phyloP scores from a whole-genome alignment of 2,113 vertebrate species.

The Grammomys dolichurus region DNA sequence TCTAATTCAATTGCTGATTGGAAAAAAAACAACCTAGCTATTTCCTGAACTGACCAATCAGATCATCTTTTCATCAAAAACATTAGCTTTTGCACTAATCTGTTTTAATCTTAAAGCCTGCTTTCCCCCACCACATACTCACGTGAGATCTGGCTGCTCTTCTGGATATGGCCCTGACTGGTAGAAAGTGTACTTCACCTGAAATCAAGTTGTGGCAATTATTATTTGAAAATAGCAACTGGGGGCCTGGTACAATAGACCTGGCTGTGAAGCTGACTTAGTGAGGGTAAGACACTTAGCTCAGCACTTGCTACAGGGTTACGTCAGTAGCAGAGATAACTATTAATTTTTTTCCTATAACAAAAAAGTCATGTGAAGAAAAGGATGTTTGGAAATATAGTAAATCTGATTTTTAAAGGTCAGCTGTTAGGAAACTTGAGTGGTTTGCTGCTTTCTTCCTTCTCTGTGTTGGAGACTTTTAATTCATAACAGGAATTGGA shows the following conservation, averaged over 20 bases:
- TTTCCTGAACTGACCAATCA: slow-evolving; percentile 29
- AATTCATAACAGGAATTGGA: not conserved
- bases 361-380: not conserved
- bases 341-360: not conserved
- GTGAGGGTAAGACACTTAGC: not conserved
- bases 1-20: slow-evolving; percentile 49
- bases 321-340: not conserved
- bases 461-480: not conserved
- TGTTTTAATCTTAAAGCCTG: not conserved
- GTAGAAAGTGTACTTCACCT: not conserved
- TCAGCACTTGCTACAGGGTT: not conserved
- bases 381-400: not conserved
- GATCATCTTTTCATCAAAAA: slow-evolving; percentile 20
- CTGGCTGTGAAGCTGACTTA: not conserved
- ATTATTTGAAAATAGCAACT: not conserved
- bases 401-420: slow-evolving; percentile 11
- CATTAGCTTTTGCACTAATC: slow-evolving; percentile 6
- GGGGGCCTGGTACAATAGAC: not conserved
- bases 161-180: not conserved
- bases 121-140: not conserved
- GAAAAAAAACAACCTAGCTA: slow-evolving; percentile 7
- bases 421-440: not conserved
- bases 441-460: slow-evolving; percentile 27
- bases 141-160: not conserved
- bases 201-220: not conserved